Base-by-base conservation (phyloP, 2,888 invertebrate genomes). In the Calliopum simillimum region DNA sequence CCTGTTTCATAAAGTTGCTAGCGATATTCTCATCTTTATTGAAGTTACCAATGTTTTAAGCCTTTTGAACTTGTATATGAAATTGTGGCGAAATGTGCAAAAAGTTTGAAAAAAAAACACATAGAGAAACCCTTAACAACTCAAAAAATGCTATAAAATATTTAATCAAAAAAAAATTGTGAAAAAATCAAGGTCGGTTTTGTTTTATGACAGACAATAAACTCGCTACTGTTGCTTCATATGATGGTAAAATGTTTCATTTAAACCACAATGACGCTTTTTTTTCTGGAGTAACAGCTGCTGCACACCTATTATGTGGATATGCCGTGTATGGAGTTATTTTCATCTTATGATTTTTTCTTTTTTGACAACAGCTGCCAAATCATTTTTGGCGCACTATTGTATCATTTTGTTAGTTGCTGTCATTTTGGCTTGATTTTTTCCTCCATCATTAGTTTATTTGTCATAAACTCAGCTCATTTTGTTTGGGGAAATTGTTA, bases 381-480 rank as follows among this genome's bases (percentile, higher is more conserved):
- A 46, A 43, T 13, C 21, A 23, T 12, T 44, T 33, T 61, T 46
- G 61, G 23, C 19, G 55, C 12, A 21, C 23, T 19, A 19, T 61
- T 61, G 14, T 23, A 19, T 14, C 44, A 61, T 46, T 61, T 61
- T 46, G n/a, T 13, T 11, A 8, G 12, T 25, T 56, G 46, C 11
- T 13, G 43, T 21, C 51, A 51, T 19, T 51, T 46, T n/a, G n/a
- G 13, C 8, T 14, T 58, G 1, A n/a, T n/a, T 33, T 58, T 58
- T n/a, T 14, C 33, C 41, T 55, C 2, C n/a, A n/a, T 33, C 61
- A 61, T 61, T 61, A 61, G 61, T 44, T 46, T 19, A 21, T 21
- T 43, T 11, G 61, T 61, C 61, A 21, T 61, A 61, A 61, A 61
- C 23, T 61, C 61, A 61, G 8, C 33, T 33, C 33, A 33, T 33